These are phyloP conservation scores for Sebastes schlegelii DNA, from an alignment of 2,113 vertebrate species.

Conservation along the genomic window DNA sequence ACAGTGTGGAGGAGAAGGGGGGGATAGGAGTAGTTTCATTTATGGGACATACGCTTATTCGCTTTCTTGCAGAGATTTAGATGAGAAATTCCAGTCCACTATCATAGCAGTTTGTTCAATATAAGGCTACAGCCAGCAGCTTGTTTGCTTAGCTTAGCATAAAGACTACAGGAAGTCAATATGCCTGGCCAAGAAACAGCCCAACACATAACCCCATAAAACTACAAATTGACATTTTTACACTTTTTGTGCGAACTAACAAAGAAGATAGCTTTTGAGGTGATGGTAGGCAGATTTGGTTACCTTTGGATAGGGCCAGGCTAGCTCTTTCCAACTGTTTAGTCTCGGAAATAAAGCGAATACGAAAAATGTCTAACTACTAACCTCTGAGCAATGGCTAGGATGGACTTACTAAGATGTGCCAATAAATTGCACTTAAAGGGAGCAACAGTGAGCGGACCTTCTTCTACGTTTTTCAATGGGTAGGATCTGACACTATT, in stretches of 20 bases:
- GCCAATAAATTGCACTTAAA: no score
- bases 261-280: not conserved
- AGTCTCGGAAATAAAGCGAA: no score
- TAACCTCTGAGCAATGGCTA: not conserved
- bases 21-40: not conserved
- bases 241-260: not conserved
- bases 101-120: not conserved
- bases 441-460: no score
- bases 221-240: not conserved
- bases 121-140: no score
- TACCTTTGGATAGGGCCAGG: not conserved
- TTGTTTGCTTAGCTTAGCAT: no score
- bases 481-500: not conserved
- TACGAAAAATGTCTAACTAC: no score
- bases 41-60: not conserved
- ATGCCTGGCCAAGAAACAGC: not conserved
- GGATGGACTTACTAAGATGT: no score
- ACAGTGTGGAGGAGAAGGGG: not conserved
- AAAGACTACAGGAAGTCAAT: not conserved
- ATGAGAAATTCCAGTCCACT: not conserved
- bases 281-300: not conserved
- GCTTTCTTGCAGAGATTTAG: not conserved
- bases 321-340: not conserved
- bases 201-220: not conserved
- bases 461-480: no score